Evolutionary conservation across 2,888 invertebrate genomes (phyloP).

Genomic region (Torymus texanus): DNA sequence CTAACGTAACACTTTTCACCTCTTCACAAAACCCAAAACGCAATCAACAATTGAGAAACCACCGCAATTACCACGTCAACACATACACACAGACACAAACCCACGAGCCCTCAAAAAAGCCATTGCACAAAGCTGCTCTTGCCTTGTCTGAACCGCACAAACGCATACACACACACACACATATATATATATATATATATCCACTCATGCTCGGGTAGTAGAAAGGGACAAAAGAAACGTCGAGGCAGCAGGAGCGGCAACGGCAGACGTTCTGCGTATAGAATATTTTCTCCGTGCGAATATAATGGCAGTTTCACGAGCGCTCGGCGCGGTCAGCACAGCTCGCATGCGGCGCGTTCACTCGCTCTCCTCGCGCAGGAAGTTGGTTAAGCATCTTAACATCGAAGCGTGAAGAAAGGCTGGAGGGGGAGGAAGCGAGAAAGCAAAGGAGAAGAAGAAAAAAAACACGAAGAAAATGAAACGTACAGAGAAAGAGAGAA

Average conservation of each 20-base stretch:
- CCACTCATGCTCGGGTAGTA: too few relatives aligned
- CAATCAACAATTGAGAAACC: too few relatives aligned
- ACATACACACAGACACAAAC: background rate
- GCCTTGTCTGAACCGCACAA: background rate
- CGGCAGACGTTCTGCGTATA: background rate
- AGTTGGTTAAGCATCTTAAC: slow-evolving; percentile 54
- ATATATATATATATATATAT: too few relatives aligned
- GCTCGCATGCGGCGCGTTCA: background rate
- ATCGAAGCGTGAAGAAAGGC: slow-evolving; percentile 46
- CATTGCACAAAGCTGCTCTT: too few relatives aligned
- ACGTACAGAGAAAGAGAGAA: background rate
- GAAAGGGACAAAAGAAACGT: too few relatives aligned
- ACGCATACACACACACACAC: background rate
- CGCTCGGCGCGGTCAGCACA: slow-evolving; percentile 30
- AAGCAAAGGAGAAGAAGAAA: background rate
- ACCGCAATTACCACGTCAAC: too few relatives aligned
- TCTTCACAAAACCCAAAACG: too few relatives aligned
- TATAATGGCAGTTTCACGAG: background rate
- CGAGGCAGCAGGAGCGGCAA: background rate
- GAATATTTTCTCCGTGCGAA: background rate
- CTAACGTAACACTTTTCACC: too few relatives aligned
- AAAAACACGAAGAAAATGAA: slow-evolving; percentile 11
- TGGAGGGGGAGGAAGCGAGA: background rate
- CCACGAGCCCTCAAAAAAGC: background rate
- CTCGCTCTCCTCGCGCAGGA: slow-evolving; percentile 31